A percentile compares a stretch with the other conserved stretches of the same genome.
phyloP scores from a whole-genome alignment of 1,140 invertebrate genomes.

The Aphelinus atriplicis region DNA sequence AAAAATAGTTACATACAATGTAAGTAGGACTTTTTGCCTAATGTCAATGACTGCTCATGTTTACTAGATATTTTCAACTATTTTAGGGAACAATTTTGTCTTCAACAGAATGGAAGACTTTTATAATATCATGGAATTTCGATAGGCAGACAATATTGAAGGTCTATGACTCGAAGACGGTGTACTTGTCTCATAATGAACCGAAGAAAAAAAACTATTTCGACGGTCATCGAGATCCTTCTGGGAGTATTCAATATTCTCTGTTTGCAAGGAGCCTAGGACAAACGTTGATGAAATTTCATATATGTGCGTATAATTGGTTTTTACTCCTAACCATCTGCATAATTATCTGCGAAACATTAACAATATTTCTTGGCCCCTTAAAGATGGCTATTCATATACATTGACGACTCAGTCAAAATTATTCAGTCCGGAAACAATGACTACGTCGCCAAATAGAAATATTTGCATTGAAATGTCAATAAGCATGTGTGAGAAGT shows the following conservation, averaged over 20 bases:
- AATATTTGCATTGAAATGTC: slow-evolving; percentile 34
- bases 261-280: slow-evolving; percentile 1
- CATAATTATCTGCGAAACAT: too few relatives aligned
- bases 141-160: not conserved
- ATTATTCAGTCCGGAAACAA: slow-evolving; percentile 20
- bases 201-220: not conserved
- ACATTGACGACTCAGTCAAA: slow-evolving; percentile 20
- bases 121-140: slow-evolving; percentile 32
- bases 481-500: slow-evolving; percentile 26
- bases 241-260: not conserved
- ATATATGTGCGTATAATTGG: slow-evolving; percentile 22
- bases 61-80: too few relatives aligned
- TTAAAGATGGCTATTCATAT: slow-evolving; percentile 28
- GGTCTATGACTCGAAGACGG: slow-evolving; percentile 4
- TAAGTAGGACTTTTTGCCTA: not conserved
- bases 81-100: slow-evolving; percentile 18
- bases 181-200: not conserved
- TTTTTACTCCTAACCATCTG: too few relatives aligned
- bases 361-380: too few relatives aligned
- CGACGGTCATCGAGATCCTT: too few relatives aligned
- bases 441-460: not conserved
- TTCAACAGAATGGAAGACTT: slow-evolving; percentile 20
- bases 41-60: too few relatives aligned
- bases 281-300: slow-evolving; percentile 27
- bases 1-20: not conserved